A percentile compares a stretch with the other conserved stretches of the same genome.
Evolutionary conservation across 2,113 vertebrate species (phyloP).

Genomic region (Hymenochirus boettgeri): DNA sequence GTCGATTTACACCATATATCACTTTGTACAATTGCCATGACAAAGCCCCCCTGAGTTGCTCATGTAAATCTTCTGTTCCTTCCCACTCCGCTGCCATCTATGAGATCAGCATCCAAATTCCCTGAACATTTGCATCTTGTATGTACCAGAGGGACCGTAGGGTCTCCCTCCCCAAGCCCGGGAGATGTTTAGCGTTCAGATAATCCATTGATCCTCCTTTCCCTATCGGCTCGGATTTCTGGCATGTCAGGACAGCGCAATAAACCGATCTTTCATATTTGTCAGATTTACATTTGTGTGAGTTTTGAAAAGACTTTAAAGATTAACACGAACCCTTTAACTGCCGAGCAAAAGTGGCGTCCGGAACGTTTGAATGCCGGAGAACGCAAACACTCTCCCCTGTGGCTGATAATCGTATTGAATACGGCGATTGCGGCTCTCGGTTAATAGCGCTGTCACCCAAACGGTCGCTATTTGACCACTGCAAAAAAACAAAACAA

Average conservation of each 20-base stretch:
- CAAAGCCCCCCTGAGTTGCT: slow-evolving; percentile 72
- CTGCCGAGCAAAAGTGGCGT: no score
- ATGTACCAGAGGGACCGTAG: slow-evolving; percentile 57
- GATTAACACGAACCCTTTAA: no score
- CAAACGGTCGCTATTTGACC: no score
- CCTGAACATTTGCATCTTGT: slow-evolving; percentile 60
- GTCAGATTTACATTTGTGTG: slow-evolving; percentile 22
- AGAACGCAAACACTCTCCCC: no score
- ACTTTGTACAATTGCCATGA: slow-evolving; percentile 81
- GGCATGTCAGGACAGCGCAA: slow-evolving; percentile 68
- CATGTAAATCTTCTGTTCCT: slow-evolving; percentile 71
- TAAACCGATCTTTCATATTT: slow-evolving; percentile 69
- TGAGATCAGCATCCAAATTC: slow-evolving; percentile 53
- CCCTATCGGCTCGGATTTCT: slow-evolving; percentile 65
- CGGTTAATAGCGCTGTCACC: no score
- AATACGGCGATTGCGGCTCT: no score
- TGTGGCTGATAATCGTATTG: no score
- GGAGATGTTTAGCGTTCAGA: slow-evolving; percentile 69
- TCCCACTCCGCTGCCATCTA: slow-evolving; percentile 35
- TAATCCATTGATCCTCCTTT: slow-evolving; percentile 81
- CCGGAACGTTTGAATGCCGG: no score
- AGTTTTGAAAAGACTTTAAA: no score
- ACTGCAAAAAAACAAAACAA: no score
- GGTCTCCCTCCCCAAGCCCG: slow-evolving; percentile 47
- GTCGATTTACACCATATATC: slow-evolving; percentile 80